A percentile compares a stretch with the other conserved stretches of the same genome.
Evolutionary conservation across 2,888 invertebrate species (phyloP).

Genomic region (Eretmocerus hayati): DNA sequence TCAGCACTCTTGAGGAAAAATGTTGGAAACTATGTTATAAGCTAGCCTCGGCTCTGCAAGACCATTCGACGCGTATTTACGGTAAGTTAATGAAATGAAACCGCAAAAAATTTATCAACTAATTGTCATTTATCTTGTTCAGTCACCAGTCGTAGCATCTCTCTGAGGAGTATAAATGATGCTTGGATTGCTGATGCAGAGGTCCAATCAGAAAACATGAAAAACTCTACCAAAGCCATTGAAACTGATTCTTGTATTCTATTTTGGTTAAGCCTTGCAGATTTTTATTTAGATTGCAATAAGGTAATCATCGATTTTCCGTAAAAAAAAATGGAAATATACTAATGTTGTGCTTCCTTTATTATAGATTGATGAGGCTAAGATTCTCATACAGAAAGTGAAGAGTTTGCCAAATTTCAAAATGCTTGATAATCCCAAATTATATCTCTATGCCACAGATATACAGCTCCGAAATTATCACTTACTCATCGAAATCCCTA

Average conservation of each 20-base stretch:
- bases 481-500: constrained; percentile 24
- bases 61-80: constrained; percentile 30
- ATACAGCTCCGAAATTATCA: constrained; percentile 31
- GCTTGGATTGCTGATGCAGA: constrained; percentile 33
- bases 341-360: neutral
- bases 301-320: constrained; percentile 25
- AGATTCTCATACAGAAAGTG: constrained; percentile 27
- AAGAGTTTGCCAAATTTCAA: constrained; percentile 20
- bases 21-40: constrained; percentile 36
- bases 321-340: neutral
- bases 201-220: constrained; percentile 21
- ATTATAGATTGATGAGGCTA: constrained; percentile 30
- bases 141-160: constrained; percentile 36
- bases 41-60: constrained; percentile 30
- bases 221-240: constrained; percentile 22
- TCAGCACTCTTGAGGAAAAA: constrained; percentile 31
- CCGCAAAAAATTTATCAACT: constrained; percentile 2
- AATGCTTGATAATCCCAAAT: constrained; percentile 24
- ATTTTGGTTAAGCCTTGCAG: constrained; percentile 37
- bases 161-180: constrained; percentile 29
- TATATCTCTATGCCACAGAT: constrained; percentile 29
- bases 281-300: constrained; percentile 36
- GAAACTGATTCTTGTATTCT: constrained; percentile 25
- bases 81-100: constrained; percentile 24
- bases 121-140: constrained; percentile 8